Conservation (phyloP, 2,888 invertebrate species). For the Onchidella celtica region DNA sequence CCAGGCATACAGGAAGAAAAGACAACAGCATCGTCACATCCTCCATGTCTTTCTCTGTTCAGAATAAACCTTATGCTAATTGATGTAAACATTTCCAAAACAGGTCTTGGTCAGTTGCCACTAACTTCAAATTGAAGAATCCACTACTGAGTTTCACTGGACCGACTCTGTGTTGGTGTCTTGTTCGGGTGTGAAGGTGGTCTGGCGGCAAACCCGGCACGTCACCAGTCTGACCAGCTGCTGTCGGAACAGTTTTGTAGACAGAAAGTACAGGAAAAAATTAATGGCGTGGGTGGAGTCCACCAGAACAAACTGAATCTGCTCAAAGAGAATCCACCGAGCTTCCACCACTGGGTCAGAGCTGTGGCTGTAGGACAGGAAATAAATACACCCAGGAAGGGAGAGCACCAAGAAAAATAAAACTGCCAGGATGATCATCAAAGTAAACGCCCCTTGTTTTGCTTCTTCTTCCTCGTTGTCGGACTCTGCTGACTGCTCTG, state of each 20-base stretch:
- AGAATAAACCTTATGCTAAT: no score
- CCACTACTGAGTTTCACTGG: no score
- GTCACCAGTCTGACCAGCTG: slow-evolving; percentile 49
- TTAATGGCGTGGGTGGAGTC: slow-evolving; percentile 70
- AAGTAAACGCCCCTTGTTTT: neutral
- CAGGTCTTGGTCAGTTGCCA: no score
- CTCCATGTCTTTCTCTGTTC: slow-evolving; percentile 17
- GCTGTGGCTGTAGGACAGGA: slow-evolving; percentile 30
- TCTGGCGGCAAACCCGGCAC: neutral
- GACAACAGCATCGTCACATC: no score
- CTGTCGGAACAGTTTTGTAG: slow-evolving; percentile 62
- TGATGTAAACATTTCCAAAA: no score
- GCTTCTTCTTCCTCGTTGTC: neutral
- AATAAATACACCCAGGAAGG: slow-evolving; percentile 45
- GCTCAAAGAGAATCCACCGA: slow-evolving; percentile 35
- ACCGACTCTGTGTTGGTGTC: no score
- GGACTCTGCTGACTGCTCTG: neutral
- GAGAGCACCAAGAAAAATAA: slow-evolving; percentile 51
- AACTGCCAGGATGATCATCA: slow-evolving; percentile 52
- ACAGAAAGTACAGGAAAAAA: slow-evolving; percentile 69
- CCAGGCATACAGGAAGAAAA: no score
- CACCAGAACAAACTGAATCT: slow-evolving; percentile 57
- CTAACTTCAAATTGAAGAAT: no score
- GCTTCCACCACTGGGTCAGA: slow-evolving; percentile 13
- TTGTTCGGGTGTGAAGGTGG: neutral